A percentile compares a stretch with the other conserved stretches of the same genome.
Evolutionary conservation across 2,888 invertebrate genomes (phyloP).

Genomic region (Microctonus hyperodae): DNA sequence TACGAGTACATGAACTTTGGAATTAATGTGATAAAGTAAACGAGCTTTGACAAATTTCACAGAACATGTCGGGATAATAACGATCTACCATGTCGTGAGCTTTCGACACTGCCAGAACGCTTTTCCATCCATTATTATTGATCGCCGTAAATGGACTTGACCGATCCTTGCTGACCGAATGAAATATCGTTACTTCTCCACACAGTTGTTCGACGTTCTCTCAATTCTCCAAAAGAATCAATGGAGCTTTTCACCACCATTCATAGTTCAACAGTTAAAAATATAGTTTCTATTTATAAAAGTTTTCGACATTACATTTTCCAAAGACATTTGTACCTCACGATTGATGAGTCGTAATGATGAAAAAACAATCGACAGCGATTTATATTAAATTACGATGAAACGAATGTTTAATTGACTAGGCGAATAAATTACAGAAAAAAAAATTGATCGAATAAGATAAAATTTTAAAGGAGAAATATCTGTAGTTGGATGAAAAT

Average conservation of each 20-base stretch:
- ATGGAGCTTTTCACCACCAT: not conserved
- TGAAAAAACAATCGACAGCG: too few relatives aligned
- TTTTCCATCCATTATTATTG: not conserved
- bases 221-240: not conserved
- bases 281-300: not conserved
- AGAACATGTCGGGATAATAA: not conserved
- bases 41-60: conserved; percentile 2
- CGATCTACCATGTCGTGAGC: not conserved
- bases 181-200: conserved; percentile 1
- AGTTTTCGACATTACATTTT: too few relatives aligned
- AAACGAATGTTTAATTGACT: not conserved
- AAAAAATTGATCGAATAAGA: not conserved
- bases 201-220: not conserved
- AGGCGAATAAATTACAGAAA: conserved; percentile 1
- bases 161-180: conserved; percentile 3
- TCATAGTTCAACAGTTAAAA: not conserved
- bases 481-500: not conserved
- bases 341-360: too few relatives aligned
- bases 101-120: not conserved
- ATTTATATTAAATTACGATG: not conserved
- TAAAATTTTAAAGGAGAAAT: not conserved
- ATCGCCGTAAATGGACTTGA: not conserved
- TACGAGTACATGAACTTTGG: not conserved
- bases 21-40: not conserved
- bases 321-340: too few relatives aligned